A percentile compares a stretch with the other conserved stretches of the same genome.
Conservation (phyloP, 2,113 vertebrate species). For the Spermophilus dauricus region DNA sequence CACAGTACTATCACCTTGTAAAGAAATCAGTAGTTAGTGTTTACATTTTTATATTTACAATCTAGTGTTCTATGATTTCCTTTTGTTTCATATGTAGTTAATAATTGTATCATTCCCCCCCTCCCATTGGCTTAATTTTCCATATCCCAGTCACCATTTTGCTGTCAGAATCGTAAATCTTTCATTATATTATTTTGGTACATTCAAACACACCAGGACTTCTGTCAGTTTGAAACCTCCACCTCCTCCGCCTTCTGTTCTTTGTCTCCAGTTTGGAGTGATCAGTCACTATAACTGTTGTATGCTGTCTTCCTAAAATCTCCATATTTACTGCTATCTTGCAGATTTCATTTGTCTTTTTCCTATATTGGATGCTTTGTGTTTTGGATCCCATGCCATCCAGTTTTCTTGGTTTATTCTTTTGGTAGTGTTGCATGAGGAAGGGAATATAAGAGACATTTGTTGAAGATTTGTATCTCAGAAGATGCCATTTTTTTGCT, state of each 20-base stretch:
- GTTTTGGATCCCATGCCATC: not conserved
- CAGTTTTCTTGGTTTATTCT: not conserved
- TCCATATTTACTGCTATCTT: not conserved
- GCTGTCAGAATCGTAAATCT: not conserved
- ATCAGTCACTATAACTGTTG: not conserved
- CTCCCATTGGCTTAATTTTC: not conserved
- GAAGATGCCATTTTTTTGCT: not conserved
- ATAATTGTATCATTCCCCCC: not conserved
- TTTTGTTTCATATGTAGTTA: conserved; percentile 49
- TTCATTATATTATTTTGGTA: not conserved
- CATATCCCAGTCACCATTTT: not conserved
- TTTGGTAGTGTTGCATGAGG: not conserved
- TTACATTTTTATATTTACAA: conserved; percentile 9
- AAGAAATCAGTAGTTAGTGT: not conserved
- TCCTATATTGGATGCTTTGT: not conserved
- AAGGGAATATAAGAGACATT: not conserved
- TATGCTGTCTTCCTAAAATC: not conserved
- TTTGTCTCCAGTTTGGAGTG: not conserved
- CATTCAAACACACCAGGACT: not conserved
- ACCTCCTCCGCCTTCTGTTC: not conserved
- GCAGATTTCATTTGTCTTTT: not conserved
- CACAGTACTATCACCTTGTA: not conserved
- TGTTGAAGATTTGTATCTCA: not conserved
- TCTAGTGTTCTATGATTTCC: not conserved
- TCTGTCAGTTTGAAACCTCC: not conserved